Evolutionary conservation across 35 echinoderm and acorn worm species (phyloP), one percentile per base, ranked within the genome.

Genomic region (Acanthaster planci): DNA sequence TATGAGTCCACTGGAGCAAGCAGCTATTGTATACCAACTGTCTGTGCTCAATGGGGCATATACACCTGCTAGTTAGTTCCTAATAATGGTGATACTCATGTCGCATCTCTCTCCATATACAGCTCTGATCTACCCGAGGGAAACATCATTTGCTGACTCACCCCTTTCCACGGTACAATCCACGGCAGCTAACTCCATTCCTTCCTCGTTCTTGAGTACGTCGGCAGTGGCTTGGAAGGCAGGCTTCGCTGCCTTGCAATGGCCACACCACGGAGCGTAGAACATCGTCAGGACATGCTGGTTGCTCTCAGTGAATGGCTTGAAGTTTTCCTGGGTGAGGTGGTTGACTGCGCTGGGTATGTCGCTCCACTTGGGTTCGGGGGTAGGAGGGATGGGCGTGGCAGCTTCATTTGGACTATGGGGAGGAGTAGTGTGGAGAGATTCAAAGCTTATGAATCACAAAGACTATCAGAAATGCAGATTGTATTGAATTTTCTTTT

Each of bases 211-310:
- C 58, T 93, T 97, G 21, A 97, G 40, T 16, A 64, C 80, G 22
- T 93, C 90, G 21, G 94, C 94, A 1, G 94, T 87, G 3, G 59
- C 83, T 39, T 85, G 83, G 84, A 87, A 97, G 52, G 72, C 76
- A 0, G 90, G 94, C 44, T 97, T 97, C 10, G 94, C 94, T 18
- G 84, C 84, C 77, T 97, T 97, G 68, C 94, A 97, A 55, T 97
- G 90, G 19, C 94, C 94, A 29, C 94, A 97, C 94, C 94, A 97
- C 9, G 94, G 94, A 23, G 94, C 90, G 34, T 97, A 97, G 81
- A 97, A 97, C 94, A 97, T 97, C 51, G 84, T 83, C 53, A 97
- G 26, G 17, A 97, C 94, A 42, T 97, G 67, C 34, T 89, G 34
- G 40, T 87, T 89, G n/a, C 55, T 76, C 36, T 80, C 44, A 2